phyloP scores from a whole-genome alignment of 2,797 vertebrate species.

The Pelochelys cantorii region DNA sequence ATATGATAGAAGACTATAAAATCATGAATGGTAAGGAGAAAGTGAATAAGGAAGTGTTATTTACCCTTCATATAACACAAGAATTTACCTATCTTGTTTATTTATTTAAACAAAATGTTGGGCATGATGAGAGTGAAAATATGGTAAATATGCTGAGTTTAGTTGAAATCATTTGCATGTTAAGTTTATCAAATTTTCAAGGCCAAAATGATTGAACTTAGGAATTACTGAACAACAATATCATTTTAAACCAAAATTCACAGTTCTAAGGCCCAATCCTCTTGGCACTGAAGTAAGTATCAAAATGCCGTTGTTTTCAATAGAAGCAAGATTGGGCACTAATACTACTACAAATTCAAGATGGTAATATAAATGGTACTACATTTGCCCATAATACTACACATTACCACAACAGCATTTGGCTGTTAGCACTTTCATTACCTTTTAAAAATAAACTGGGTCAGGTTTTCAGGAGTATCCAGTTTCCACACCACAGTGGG shows the following conservation, averaged over 20 bases:
- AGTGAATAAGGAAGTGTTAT: no score
- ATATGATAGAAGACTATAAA: no score
- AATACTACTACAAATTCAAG: conserved; percentile 61
- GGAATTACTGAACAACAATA: conserved; percentile 38
- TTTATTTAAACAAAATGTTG: conserved; percentile 65
- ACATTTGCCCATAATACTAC: conserved; percentile 41
- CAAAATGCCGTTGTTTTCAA: conserved; percentile 54
- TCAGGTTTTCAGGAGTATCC: conserved; percentile 25
- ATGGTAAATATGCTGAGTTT: conserved; percentile 41
- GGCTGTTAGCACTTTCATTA: conserved; percentile 25
- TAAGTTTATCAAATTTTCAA: conserved; percentile 52
- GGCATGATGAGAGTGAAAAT: conserved; percentile 49
- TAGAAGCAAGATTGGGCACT: conserved; percentile 46
- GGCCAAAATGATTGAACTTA: conserved; percentile 46
- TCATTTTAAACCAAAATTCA: conserved; percentile 54
- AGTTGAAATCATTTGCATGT: conserved; percentile 32
- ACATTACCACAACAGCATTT: background rate
- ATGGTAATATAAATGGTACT: conserved; percentile 53
- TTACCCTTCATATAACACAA: background rate
- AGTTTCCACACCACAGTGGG: conserved; percentile 16
- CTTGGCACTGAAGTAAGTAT: conserved; percentile 35
- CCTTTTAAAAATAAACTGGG: conserved; percentile 23
- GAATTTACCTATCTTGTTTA: conserved; percentile 26
- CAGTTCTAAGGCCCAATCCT: conserved; percentile 24
- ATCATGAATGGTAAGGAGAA: no score